Evolutionary conservation across 2,888 invertebrate species (phyloP), one percentile per base, ranked within the genome.

Genomic region (Drosophila affinis): DNA sequence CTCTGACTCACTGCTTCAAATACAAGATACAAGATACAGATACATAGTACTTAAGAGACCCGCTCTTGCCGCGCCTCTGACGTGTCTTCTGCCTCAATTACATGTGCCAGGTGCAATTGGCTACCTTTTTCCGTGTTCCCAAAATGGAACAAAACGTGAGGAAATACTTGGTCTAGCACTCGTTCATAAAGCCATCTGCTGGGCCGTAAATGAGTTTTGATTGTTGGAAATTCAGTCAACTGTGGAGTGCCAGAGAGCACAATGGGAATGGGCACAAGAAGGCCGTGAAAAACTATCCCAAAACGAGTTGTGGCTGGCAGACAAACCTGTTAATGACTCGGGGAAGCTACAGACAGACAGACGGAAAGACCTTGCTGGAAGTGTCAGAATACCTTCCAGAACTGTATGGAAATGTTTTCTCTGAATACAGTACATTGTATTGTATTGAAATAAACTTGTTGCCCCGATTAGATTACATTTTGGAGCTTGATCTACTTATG

Each of bases 141-240:
- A 7, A 39, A 39, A 39, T 39, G 14, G 5, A 3, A 39, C n/a
- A 39, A 39, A 39, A n/a, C 7, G 39, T 14, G 3, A 39, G 39
- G 39, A 7, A 39, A 39, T 39, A 39, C 14, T n/a, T 39, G 14
- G 14, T 39, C 14, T 7, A 39, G 39, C n/a, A 6, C 7, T 39
- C 39, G 39, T 39, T 39, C n/a, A 39, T 39, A 39, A 7, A 39
- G 39, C 6, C 39, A 39, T 14, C 39, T 39, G 39, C 48, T 18
- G 12, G 14, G 46, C 12, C 34, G 21, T 44, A 29, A 60, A 34
- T 49, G 51, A 51, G 62, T 44, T 27, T 56, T 49, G 55, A 56
- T 29, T 51, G 69, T 44, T 62, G 81, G 86, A 79, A 88, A 78
- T 76, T 86, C 71, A 85, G 85, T 79, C 87, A 81, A 79, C 75